These are phyloP conservation scores for Schizopygopsis malacanthus DNA, from an alignment of 2,797 vertebrate species.

Conservation along the genomic window DNA sequence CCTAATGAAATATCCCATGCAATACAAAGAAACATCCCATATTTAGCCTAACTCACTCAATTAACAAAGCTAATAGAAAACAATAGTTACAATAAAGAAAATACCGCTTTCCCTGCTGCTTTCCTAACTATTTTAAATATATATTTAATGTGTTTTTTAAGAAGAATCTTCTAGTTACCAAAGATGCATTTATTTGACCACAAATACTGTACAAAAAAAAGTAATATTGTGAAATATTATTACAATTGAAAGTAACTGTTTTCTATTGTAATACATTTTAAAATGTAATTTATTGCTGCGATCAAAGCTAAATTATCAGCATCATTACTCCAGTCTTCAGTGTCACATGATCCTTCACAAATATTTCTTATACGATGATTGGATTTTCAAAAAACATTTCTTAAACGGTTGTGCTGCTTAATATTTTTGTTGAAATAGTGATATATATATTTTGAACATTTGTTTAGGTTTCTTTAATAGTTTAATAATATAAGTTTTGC, in stretches of 20 bases:
- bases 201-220: background rate
- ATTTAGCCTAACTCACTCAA: background rate
- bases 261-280: too few species aligned
- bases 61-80: conserved; percentile 4
- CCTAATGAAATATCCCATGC: background rate
- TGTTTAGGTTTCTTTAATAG: background rate
- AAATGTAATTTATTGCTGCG: too few species aligned
- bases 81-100: too few species aligned
- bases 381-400: background rate
- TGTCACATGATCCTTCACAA: background rate
- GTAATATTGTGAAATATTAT: background rate
- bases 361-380: background rate
- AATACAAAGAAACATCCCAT: background rate
- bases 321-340: background rate
- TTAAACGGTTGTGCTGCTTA: background rate
- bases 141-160: background rate
- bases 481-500: background rate
- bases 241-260: background rate
- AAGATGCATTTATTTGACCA: background rate
- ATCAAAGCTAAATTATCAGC: background rate
- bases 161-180: background rate
- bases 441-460: background rate
- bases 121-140: background rate
- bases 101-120: background rate
- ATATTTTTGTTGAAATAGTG: background rate